Base-by-base conservation (phyloP, 2,888 invertebrate species). In the Drosophila hawaiiensis region DNA sequence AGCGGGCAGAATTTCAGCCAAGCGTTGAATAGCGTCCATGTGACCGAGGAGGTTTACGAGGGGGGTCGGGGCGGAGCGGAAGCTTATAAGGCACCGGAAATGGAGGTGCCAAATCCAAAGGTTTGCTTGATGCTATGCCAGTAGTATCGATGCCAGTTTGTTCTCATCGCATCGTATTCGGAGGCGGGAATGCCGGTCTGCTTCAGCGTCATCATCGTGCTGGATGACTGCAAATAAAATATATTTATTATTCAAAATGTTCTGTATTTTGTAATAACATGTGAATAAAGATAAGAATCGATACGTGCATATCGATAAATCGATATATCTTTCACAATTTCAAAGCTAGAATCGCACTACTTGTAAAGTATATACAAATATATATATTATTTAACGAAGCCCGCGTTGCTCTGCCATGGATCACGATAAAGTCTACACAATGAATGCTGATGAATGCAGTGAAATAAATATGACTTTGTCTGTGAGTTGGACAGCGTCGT, bases 141-240 rank as follows among this genome's bases (percentile, higher is more conserved):
- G 93, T 99, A 99, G 94, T 99, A 98, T 68, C 97, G 95, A 76
- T 96, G 96, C 99, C 99, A 99, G 91, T 99, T 99, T 70, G 95
- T 95, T 88, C 95, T 95, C 43, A 99, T 98, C 54, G 96, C 95
- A 9, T 97, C 96, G 70, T 95, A 95, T 93, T 97, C 98, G 63
- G 95, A 94, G 7, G 95, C 93, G 3, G 99, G 99, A 16, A 99
- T 97, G 56, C 97, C 96, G 4, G 95, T 95, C 93, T 99, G 99
- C 50, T 94, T 95, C 58, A 99, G 93, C 50, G 94, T 95, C 72
- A 99, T 95, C 92, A 97, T 95, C 0, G 99, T 99, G 90, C 97
- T 96, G 92, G 98, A 98, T 29, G 96, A 97, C 95, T 96, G 94
- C 9, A n/a, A 33, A 60, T 22, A n/a, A 37, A 19, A 37, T 7